Base-by-base conservation (phyloP, 2,888 invertebrate genomes). In the Eristalis arbustorum region DNA sequence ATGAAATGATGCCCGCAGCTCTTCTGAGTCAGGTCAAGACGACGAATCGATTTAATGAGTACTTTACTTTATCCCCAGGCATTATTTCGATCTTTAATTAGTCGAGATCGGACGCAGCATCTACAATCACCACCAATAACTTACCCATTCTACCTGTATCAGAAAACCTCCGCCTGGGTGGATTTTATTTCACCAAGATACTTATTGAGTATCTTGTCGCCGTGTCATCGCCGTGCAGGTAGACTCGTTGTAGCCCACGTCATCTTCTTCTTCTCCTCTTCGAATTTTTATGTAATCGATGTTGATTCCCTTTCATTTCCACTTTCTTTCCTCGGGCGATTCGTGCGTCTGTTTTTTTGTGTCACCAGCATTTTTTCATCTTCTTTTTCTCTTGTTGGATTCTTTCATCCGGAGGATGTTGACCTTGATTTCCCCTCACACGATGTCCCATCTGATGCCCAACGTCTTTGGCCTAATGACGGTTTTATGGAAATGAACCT, bases 391-490 rank as follows among this genome's bases (percentile, higher is more conserved):
- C 23, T 49, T 13, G 25, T 49, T 67, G n/a, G 23, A 1, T 40
- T 69, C 40, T n/a, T 28, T 42, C n/a, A 22, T 5, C 25, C 14
- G 6, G 23, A 67, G 73, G 62, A 66, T 61, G 22, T 67, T 66
- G 61, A 62, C 72, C 73, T 67, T 72, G 79, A 49, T 72, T 71
- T 69, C 31, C 69, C 66, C 66, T 77, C 68, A 68, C 49, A 22
- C 2, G n/a, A 42, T 31, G 23, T 22, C 18, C 23, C 42, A 23
- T 42, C 62, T 3, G 28, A 62, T 56, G 40, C 1, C 11, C 10
- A 28, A 22, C 2, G 1, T 23, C 59, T 23, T 25, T 25, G 25
- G 63, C 22, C 28, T n/a, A 57, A 49, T 69, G 56, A 25, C 34
- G 57, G 23, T n/a, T 66, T 66, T 72, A 71, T 78, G 72, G 34